Percentiles rank a stretch among this genome's conserved stretches.
Evolutionary conservation across 2,113 vertebrate species (phyloP).

Genomic region (Jaculus jaculus): DNA sequence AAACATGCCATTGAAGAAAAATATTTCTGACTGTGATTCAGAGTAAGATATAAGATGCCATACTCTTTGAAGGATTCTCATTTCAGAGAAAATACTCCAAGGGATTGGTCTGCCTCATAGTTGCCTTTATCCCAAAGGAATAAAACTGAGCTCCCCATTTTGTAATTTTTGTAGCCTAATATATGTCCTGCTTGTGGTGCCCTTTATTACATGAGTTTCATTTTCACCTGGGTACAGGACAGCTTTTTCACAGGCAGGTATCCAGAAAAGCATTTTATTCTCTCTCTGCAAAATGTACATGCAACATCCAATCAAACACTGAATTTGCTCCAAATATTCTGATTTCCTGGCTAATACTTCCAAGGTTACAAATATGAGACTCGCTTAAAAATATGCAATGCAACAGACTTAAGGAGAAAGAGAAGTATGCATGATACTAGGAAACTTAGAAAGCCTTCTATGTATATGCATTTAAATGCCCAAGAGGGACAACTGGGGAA

Average conservation of each 20-base stretch:
- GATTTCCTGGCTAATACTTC: neutral
- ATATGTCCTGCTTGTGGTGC: neutral
- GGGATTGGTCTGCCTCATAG: neutral
- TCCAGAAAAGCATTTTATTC: neutral
- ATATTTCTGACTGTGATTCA: neutral
- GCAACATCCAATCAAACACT: neutral
- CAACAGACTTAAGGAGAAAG: neutral
- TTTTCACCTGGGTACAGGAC: neutral
- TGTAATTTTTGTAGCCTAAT: neutral
- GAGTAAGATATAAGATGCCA: neutral
- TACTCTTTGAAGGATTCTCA: neutral
- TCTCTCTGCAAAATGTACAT: neutral
- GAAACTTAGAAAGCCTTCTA: neutral
- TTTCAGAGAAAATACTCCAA: neutral
- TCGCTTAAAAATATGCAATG: neutral
- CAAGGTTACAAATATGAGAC: neutral
- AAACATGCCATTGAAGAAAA: constrained; percentile 10
- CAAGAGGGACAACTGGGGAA: neutral
- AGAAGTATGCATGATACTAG: neutral
- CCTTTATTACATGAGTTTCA: neutral
- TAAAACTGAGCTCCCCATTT: neutral
- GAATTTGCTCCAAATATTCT: neutral
- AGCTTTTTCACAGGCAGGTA: neutral
- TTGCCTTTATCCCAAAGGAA: neutral
- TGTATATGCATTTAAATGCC: neutral